Conservation (phyloP, 2,113 vertebrate genomes). For the Saimiri boliviensis region DNA sequence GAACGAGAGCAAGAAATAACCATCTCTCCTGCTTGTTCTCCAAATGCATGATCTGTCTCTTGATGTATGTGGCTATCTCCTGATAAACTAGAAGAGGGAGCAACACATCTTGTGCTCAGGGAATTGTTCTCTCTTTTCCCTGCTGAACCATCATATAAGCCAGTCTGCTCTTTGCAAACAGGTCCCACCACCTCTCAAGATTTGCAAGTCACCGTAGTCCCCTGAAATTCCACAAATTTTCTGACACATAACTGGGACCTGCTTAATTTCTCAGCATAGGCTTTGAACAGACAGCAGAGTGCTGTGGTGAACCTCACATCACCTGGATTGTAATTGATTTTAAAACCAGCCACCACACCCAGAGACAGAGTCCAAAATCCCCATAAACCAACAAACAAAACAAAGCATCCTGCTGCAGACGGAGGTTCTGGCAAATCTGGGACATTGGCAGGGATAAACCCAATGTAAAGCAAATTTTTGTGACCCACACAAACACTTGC, state of each 20-base stretch:
- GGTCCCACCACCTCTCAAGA: background rate
- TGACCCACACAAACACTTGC: background rate
- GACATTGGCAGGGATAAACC: background rate
- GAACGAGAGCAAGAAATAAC: background rate
- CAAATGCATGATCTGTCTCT: background rate
- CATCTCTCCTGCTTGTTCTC: background rate
- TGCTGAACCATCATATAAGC: background rate
- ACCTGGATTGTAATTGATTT: constrained; percentile 47
- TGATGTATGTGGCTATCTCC: background rate
- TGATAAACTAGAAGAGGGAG: background rate
- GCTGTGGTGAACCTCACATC: background rate
- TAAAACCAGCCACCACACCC: background rate
- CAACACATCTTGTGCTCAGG: background rate
- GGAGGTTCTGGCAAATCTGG: background rate
- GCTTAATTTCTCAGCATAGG: background rate
- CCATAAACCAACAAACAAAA: background rate
- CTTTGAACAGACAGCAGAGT: background rate
- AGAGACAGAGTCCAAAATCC: background rate
- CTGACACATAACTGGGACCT: background rate
- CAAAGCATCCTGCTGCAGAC: background rate
- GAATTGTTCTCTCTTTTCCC: background rate
- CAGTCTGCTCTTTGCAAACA: background rate
- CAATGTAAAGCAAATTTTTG: background rate
- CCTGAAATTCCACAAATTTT: constrained; percentile 23
- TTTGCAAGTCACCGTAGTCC: background rate